Percentiles rank a stretch among this genome's conserved stretches.
Evolutionary conservation across 2,888 invertebrate species (phyloP).

Genomic region (Caenorhabditis sp.): DNA sequence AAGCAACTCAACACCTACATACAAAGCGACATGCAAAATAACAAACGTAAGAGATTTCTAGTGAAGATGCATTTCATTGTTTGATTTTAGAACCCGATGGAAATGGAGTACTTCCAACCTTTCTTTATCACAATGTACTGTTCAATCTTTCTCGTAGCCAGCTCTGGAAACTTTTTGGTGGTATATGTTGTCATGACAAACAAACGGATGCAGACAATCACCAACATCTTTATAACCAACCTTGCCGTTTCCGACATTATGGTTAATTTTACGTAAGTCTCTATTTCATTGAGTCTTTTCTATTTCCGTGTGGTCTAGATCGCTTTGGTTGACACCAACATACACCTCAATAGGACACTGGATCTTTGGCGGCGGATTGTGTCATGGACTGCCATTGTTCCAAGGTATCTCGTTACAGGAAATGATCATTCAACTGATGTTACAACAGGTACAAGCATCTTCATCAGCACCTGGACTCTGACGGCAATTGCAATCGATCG

Average conservation of each 20-base stretch:
- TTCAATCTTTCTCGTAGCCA: slow-evolving; percentile 91
- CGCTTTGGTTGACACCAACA: slow-evolving; percentile 96
- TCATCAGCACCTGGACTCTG: slow-evolving; percentile 96
- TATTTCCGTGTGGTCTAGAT: slow-evolving; percentile 86
- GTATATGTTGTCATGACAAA: slow-evolving; percentile 95
- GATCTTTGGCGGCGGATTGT: slow-evolving; percentile 94
- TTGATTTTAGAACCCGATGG: slow-evolving; percentile 71
- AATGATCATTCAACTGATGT: slow-evolving; percentile 32
- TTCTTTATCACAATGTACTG: slow-evolving; percentile 86
- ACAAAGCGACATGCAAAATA: slow-evolving; percentile 35
- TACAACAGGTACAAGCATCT: slow-evolving; percentile 91
- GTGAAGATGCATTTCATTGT: too few species aligned
- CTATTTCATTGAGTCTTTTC: background rate
- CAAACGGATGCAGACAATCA: slow-evolving; percentile 97
- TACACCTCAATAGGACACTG: slow-evolving; percentile 94
- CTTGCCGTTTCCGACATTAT: slow-evolving; percentile 95
- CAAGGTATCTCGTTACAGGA: slow-evolving; percentile 62
- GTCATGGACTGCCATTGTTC: slow-evolving; percentile 94
- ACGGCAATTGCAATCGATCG: slow-evolving; percentile 98
- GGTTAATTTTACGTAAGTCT: slow-evolving; percentile 87
- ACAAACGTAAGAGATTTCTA: slow-evolving; percentile 47
- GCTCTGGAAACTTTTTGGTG: slow-evolving; percentile 93
- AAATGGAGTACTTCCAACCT: slow-evolving; percentile 66
- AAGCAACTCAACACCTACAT: slow-evolving; percentile 15
- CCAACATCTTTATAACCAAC: slow-evolving; percentile 97